Percentiles rank a stretch among this genome's conserved stretches.
Evolutionary conservation across 2,888 invertebrate species (phyloP).

Genomic region (Ophion slaviceki): DNA sequence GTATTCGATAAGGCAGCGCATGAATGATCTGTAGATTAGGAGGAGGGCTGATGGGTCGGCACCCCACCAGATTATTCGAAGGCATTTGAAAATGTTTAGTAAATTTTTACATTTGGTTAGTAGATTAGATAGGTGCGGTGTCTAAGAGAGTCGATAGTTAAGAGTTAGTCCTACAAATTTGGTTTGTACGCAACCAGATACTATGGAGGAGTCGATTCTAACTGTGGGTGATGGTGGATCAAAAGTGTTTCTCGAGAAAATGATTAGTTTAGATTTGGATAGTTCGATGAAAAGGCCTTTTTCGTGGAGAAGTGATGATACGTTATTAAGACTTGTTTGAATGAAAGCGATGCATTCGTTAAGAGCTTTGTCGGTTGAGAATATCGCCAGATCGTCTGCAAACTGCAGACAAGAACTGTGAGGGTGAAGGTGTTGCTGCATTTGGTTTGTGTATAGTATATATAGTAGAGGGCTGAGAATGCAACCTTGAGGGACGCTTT

Average conservation of each 20-base stretch:
- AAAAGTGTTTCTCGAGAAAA: conserved; percentile 27
- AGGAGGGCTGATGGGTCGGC: conserved; percentile 23
- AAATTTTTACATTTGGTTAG: background rate
- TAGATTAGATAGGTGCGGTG: conserved; percentile 4
- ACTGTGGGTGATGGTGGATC: background rate
- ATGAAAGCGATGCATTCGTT: background rate
- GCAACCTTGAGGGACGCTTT: conserved; percentile 48
- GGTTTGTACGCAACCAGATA: background rate
- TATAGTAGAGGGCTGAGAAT: conserved; percentile 48
- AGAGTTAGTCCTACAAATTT: background rate
- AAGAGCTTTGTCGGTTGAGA: background rate
- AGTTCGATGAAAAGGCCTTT: conserved; percentile 29
- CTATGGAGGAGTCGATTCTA: background rate
- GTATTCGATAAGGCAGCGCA: conserved; percentile 43
- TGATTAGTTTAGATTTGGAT: conserved; percentile 28
- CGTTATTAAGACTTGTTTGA: conserved; percentile 1
- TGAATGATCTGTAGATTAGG: conserved; percentile 29
- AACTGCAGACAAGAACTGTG: conserved; percentile 38
- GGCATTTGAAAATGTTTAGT: conserved; percentile 11
- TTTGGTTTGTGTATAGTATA: conserved; percentile 32
- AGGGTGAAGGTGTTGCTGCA: conserved; percentile 1
- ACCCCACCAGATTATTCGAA: conserved; percentile 2
- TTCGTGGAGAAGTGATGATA: background rate
- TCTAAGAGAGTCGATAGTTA: background rate
- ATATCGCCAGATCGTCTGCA: conserved; percentile 48